These are phyloP conservation scores for Hanleya hanleyi DNA, from an alignment of 2,888 invertebrate species.

Conservation along the genomic window DNA sequence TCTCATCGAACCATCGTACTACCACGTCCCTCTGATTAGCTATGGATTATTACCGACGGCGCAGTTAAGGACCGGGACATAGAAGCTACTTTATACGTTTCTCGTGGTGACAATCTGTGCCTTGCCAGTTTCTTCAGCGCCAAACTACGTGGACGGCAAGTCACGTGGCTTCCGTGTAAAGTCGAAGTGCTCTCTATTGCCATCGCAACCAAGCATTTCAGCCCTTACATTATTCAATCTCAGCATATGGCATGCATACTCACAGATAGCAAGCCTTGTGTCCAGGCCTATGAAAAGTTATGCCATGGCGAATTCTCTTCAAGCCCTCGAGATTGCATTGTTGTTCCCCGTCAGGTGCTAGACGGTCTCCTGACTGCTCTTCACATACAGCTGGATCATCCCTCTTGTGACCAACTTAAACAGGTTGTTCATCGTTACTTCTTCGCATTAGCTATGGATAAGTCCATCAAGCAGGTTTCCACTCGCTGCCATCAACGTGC, in stretches of 20 bases:
- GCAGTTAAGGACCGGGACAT: constrained; percentile 4
- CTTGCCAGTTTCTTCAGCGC: constrained; percentile 22
- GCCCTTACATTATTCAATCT: constrained; percentile 46
- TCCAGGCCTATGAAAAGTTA: constrained; percentile 42
- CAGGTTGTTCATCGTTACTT: constrained; percentile 37
- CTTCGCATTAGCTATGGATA: constrained; percentile 37
- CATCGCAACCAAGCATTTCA: constrained; percentile 42
- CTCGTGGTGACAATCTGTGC: not conserved
- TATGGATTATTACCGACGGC: constrained; percentile 28
- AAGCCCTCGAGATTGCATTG: constrained; percentile 41
- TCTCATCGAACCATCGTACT: constrained; percentile 16
- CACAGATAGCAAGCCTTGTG: constrained; percentile 45
- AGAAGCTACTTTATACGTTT: constrained; percentile 17
- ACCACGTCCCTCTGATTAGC: constrained; percentile 17
- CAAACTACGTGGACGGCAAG: constrained; percentile 32
- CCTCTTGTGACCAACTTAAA: constrained; percentile 39
- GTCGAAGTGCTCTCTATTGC: constrained; percentile 43
- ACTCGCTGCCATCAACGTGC: constrained; percentile 41
- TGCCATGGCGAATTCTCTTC: constrained; percentile 40
- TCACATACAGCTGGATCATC: constrained; percentile 43
- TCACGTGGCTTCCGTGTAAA: constrained; percentile 47
- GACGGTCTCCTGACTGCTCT: constrained; percentile 41
- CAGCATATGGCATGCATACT: constrained; percentile 30
- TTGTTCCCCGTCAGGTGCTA: constrained; percentile 38
- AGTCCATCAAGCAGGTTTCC: constrained; percentile 24